Conservation (phyloP, 2,888 invertebrate species). For the Artemia sinica region DNA sequence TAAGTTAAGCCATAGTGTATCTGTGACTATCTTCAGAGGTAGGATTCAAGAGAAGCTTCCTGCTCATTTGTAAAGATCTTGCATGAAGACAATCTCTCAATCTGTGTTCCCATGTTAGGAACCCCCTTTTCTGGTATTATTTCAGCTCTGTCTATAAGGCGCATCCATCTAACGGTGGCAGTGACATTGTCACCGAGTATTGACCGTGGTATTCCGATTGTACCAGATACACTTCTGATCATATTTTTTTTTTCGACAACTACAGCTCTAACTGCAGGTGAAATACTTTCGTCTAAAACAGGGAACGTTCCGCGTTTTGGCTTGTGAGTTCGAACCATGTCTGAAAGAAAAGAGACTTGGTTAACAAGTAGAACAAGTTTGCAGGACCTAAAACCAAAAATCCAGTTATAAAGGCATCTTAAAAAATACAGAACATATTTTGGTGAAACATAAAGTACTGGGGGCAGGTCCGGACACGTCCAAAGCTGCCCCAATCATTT, state of each 20-base stretch:
- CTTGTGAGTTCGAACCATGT: background rate
- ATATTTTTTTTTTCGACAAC: background rate
- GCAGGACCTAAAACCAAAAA: background rate
- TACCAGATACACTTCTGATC: background rate
- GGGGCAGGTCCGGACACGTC: background rate
- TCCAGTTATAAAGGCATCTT: background rate
- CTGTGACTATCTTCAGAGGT: slow-evolving; percentile 15
- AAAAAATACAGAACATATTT: background rate
- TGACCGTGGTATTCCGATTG: background rate
- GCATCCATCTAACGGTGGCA: background rate
- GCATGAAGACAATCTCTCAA: background rate
- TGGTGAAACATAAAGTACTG: background rate
- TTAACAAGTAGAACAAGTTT: background rate
- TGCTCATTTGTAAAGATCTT: slow-evolving; percentile 3
- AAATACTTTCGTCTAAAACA: background rate
- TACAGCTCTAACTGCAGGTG: background rate
- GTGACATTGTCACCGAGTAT: background rate
- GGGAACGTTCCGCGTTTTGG: background rate
- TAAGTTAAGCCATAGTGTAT: slow-evolving; percentile 18
- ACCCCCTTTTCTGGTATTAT: background rate
- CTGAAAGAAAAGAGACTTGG: background rate
- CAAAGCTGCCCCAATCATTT: background rate
- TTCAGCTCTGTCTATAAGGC: background rate
- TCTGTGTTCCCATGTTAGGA: background rate
- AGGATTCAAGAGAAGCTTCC: background rate